Conservation (phyloP, 2,888 invertebrate species). For the Steinernema carpocapsae region DNA sequence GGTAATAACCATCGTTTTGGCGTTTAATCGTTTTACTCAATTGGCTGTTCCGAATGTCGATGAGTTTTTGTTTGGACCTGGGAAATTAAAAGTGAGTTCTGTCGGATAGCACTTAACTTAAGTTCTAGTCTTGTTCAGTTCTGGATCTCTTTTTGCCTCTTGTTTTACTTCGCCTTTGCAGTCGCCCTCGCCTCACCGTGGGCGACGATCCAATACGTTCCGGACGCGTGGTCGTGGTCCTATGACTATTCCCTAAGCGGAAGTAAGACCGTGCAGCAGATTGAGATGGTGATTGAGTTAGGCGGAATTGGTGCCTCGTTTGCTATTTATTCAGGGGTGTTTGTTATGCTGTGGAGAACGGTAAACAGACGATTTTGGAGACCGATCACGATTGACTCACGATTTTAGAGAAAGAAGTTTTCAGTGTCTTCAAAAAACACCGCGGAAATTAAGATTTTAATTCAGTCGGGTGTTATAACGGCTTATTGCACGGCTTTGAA, state of each 20-base stretch:
- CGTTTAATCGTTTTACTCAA: slow-evolving; percentile 55
- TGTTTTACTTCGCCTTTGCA: slow-evolving; percentile 47
- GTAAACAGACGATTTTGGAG: slow-evolving; percentile 36
- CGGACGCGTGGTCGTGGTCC: slow-evolving; percentile 59
- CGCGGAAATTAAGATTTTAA: slow-evolving; percentile 57
- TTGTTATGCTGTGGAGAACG: slow-evolving; percentile 50
- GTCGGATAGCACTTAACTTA: background rate
- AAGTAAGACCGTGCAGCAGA: slow-evolving; percentile 47
- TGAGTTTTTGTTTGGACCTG: slow-evolving; percentile 45
- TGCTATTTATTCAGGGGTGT: slow-evolving; percentile 54
- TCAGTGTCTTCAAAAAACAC: slow-evolving; percentile 47
- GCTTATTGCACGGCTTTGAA: slow-evolving; percentile 59
- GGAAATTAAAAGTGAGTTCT: slow-evolving; percentile 36
- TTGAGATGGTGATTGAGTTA: slow-evolving; percentile 59
- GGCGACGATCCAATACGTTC: slow-evolving; percentile 54
- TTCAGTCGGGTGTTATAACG: slow-evolving; percentile 58
- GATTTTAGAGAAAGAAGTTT: slow-evolving; percentile 48
- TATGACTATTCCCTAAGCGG: slow-evolving; percentile 51
- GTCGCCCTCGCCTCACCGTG: slow-evolving; percentile 51
- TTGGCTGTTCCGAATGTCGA: slow-evolving; percentile 49
- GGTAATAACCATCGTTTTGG: slow-evolving; percentile 56
- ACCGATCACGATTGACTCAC: background rate
- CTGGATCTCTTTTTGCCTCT: slow-evolving; percentile 48
- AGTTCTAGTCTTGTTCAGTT: slow-evolving; percentile 40
- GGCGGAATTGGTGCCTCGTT: slow-evolving; percentile 57